Base-by-base conservation (phyloP, 1,140 invertebrate species). In the Trichonephila inaurata region DNA sequence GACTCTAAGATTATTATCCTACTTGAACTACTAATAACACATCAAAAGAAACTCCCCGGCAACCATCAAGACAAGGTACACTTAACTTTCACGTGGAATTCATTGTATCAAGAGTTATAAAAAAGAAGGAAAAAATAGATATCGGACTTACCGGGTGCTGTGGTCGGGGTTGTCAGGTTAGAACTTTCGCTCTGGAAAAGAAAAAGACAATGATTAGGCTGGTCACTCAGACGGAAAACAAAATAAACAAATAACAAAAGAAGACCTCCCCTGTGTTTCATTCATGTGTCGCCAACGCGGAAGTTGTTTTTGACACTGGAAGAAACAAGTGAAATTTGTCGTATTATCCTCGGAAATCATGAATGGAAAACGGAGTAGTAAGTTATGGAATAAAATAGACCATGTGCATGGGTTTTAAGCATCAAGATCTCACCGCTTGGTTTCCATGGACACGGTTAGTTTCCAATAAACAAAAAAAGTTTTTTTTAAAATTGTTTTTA, bases 121-220 rank as follows among this genome's bases (percentile, higher is more conserved):
- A 18, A 77, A 24, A 77, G 4, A 12, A 77, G 14, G 44, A 33
- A 33, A 69, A 69, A 69, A 69, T 62, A 14, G 2, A 24, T 77
- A 28, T 16, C 16, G 69, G 28, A 77, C 69, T 77, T 77, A 77
- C 69, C 69, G 69, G 28, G 14, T 77, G 69, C 28, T 28, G 28
- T 10, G 14, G 69, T 18, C 16, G 24, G 69, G 69, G 69, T 77
- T 77, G 69, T 77, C 69, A 77, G 69, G 28, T 77, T 40, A 8
- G 69, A 77, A 77, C 69, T 77, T 77, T 77, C 69, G 69, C 28
- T 14, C 69, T 77, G 69, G 24, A 77, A 77, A 33, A 77, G 28
- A 28, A 77, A 77, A 24, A 77, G 69, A 40, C 40, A 77, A 12
- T 28, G 69, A 77, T 77, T 77, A 77, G 69, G 69, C 69, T 77